Percentiles rank a stretch among this genome's conserved stretches.
These are phyloP conservation scores for Maniola hyperantus DNA, from an alignment of 2,888 invertebrate species.

Conservation along the genomic window DNA sequence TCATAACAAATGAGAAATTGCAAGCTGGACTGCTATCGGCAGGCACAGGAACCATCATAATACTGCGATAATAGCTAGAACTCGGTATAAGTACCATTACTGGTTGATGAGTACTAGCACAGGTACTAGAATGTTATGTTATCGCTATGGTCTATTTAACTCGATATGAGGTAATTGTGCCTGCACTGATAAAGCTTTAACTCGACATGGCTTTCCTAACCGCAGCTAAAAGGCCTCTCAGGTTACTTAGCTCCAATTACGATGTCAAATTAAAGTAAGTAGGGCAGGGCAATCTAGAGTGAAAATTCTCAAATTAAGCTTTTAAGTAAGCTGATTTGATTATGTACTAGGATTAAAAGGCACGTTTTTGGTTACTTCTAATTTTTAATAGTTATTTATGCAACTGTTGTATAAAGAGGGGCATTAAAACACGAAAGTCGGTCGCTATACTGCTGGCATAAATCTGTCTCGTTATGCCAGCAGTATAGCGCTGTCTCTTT, in stretches of 20 bases:
- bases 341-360: not conserved
- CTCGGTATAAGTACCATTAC: not conserved
- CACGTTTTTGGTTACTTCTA: not conserved
- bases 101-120: slow-evolving; percentile 4
- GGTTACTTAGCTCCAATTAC: slow-evolving; percentile 15
- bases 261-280: not conserved
- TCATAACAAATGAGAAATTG: not conserved
- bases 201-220: slow-evolving; percentile 17
- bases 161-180: slow-evolving; percentile 30
- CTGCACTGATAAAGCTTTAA: slow-evolving; percentile 25
- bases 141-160: slow-evolving; percentile 32
- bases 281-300: not conserved
- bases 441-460: no score
- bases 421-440: no score
- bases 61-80: not conserved
- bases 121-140: slow-evolving; percentile 11
- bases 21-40: not conserved
- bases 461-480: no score
- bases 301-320: not conserved
- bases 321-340: not conserved
- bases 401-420: no score
- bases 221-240: slow-evolving; percentile 11
- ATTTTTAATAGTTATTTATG: no score
- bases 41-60: not conserved
- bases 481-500: no score